A percentile compares a stretch with the other conserved stretches of the same genome.
Evolutionary conservation across 2,888 invertebrate genomes (phyloP).

Genomic region (Pandemis corylana): DNA sequence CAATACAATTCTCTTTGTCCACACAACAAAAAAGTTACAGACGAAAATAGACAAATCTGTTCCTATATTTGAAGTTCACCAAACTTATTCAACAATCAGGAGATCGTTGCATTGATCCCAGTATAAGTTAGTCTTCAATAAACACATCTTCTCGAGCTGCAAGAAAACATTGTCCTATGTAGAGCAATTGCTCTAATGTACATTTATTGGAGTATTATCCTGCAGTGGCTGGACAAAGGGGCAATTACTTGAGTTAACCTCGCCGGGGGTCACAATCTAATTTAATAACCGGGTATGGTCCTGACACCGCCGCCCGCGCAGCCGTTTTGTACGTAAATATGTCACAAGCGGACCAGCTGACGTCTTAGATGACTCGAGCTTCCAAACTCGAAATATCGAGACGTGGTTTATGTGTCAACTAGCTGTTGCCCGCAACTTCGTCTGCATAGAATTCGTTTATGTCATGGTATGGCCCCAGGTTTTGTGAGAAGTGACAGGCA

Average conservation of each 20-base stretch:
- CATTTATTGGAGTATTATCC: constrained; percentile 41
- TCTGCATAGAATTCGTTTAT: too few species aligned
- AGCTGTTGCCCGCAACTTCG: too few species aligned
- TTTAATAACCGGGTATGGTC: constrained; percentile 59
- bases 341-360: constrained; percentile 5
- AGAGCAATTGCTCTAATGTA: constrained; percentile 34
- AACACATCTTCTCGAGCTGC: not conserved
- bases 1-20: too few species aligned
- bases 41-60: too few species aligned
- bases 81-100: too few species aligned
- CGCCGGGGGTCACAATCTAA: constrained; percentile 73
- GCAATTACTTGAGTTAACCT: constrained; percentile 74
- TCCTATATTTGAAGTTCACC: too few species aligned
- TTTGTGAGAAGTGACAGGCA: too few species aligned
- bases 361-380: not conserved
- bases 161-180: constrained; percentile 8
- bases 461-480: too few species aligned
- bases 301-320: constrained; percentile 37
- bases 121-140: not conserved
- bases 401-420: not conserved
- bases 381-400: too few species aligned
- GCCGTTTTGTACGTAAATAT: constrained; percentile 34
- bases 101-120: too few species aligned
- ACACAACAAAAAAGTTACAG: too few species aligned
- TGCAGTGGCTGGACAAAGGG: constrained; percentile 55